Conservation (phyloP, 2,797 vertebrate species). For the Chromobotia macracanthus region DNA sequence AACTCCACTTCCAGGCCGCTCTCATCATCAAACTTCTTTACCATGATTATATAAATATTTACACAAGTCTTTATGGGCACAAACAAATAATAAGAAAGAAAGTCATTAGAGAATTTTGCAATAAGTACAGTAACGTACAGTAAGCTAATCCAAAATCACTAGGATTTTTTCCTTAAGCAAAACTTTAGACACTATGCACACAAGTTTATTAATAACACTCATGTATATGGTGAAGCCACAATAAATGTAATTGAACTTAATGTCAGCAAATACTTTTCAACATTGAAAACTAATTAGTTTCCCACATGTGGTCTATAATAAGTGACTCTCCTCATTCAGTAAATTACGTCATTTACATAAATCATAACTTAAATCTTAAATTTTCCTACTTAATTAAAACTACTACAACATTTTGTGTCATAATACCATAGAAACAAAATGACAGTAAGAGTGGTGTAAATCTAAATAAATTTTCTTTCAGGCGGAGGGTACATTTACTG, state of each 20-base stretch:
- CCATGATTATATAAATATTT: conserved; percentile 85
- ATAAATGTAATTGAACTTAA: background rate
- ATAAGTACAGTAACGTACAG: background rate
- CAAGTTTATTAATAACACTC: background rate
- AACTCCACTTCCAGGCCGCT: conserved; percentile 84
- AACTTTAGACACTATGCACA: background rate
- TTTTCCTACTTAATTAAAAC: too few species aligned
- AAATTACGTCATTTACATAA: background rate
- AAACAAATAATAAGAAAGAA: background rate
- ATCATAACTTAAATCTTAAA: too few species aligned
- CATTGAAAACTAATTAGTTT: background rate
- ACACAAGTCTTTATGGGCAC: conserved; percentile 62
- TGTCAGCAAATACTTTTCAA: conserved; percentile 5
- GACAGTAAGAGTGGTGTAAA: too few species aligned
- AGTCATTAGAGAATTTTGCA: background rate
- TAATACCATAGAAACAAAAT: too few species aligned
- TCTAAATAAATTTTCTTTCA: too few species aligned
- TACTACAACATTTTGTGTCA: too few species aligned
- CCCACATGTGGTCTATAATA: background rate
- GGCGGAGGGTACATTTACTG: too few species aligned
- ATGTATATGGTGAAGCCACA: too few species aligned
- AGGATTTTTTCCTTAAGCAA: background rate
- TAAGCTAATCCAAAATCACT: background rate
- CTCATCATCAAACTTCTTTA: conserved; percentile 78
- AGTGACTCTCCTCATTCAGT: background rate